A percentile compares a stretch with the other conserved stretches of the same genome.
Conservation (phyloP, 2,113 vertebrate genomes). For the Philantomba maxwellii region DNA sequence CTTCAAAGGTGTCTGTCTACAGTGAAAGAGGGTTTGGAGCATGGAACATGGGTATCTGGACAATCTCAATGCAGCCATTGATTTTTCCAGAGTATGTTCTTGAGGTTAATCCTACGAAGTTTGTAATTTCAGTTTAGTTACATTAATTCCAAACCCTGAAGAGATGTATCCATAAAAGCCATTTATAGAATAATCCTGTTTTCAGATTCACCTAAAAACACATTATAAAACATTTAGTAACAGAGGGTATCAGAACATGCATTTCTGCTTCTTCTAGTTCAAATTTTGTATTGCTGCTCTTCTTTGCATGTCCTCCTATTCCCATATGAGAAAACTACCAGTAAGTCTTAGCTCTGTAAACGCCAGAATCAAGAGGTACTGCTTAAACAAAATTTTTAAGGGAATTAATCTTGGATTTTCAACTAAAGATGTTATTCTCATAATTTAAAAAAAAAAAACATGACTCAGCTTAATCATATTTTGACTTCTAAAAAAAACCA, state of each 20-base stretch:
- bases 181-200: neutral
- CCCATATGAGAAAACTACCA: neutral
- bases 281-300: neutral
- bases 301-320: neutral
- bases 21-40: neutral
- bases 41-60: neutral
- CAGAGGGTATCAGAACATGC: neutral
- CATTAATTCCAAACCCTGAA: neutral
- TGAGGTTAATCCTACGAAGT: neutral
- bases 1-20: neutral
- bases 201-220: neutral
- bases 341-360: neutral
- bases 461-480: slow-evolving; percentile 51
- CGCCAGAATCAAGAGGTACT: neutral
- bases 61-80: neutral
- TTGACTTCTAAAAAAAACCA: slow-evolving; percentile 37
- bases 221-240: neutral
- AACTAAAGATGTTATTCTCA: neutral
- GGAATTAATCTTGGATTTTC: slow-evolving; percentile 29
- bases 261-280: neutral
- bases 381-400: neutral
- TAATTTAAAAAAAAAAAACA: slow-evolving; percentile 27
- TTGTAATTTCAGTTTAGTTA: neutral
- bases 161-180: neutral
- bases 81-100: neutral